Conservation (phyloP, 2,797 vertebrate genomes). For the Thamnophis elegans region DNA sequence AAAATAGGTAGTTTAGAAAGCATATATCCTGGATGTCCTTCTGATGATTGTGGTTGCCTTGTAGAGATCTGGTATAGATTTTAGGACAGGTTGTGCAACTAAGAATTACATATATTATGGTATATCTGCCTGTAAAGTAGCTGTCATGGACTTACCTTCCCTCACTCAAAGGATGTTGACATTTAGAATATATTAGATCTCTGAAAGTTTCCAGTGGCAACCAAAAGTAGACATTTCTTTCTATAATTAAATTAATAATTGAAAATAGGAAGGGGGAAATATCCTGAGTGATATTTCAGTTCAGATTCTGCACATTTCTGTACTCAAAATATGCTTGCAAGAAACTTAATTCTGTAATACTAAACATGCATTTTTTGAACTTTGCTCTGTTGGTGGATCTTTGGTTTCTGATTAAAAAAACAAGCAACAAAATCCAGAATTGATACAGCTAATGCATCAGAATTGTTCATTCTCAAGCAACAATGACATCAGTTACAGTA, state of each 20-base stretch:
- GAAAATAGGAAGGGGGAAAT: neutral
- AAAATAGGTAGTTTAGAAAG: neutral
- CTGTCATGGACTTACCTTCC: neutral
- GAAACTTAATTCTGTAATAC: neutral
- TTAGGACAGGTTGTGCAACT: neutral
- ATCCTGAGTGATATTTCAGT: neutral
- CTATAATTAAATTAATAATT: neutral
- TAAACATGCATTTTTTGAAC: neutral
- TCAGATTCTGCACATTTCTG: too few species aligned
- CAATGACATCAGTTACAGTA: neutral
- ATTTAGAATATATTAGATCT: neutral
- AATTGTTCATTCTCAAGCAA: neutral
- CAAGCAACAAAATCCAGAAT: neutral
- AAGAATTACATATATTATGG: neutral
- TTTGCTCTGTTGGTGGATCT: neutral
- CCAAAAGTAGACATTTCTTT: neutral
- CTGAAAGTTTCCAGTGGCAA: neutral
- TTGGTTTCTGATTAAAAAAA: neutral
- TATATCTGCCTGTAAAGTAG: neutral
- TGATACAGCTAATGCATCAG: neutral
- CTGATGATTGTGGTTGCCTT: neutral
- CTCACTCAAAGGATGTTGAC: neutral
- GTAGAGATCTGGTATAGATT: neutral
- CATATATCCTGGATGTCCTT: neutral
- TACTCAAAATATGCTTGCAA: neutral